These are phyloP conservation scores for Dendropsophus ebraccatus DNA, from an alignment of 2,113 vertebrate genomes.

Conservation along the genomic window DNA sequence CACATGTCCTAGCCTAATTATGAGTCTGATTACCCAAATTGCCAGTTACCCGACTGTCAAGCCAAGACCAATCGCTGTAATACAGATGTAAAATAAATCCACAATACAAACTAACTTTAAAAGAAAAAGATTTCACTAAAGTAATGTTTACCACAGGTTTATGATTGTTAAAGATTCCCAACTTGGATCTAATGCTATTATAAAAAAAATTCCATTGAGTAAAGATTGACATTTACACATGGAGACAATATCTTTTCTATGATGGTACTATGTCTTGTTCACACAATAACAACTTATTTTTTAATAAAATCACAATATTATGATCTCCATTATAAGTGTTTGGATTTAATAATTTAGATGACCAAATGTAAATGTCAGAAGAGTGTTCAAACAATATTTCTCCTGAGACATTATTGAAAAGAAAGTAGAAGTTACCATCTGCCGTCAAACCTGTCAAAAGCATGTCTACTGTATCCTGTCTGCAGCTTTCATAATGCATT, in stretches of 20 bases:
- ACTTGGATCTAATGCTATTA: too few species aligned
- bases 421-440: neutral
- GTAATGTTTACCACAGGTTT: too few species aligned
- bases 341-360: neutral
- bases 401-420: neutral
- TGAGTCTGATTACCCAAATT: too few species aligned
- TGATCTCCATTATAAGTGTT: neutral
- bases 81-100: too few species aligned
- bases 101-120: too few species aligned
- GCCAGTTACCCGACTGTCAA: too few species aligned
- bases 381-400: neutral
- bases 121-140: too few species aligned
- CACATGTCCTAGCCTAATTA: too few species aligned
- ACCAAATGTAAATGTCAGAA: neutral
- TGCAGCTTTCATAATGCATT: constrained; percentile 48
- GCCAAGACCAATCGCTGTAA: too few species aligned
- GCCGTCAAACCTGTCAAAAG: neutral
- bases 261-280: neutral
- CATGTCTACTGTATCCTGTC: neutral
- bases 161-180: too few species aligned
- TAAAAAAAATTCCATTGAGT: too few species aligned
- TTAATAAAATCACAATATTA: neutral
- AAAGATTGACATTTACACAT: too few species aligned
- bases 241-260: neutral
- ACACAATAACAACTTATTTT: neutral